These are phyloP conservation scores for Cynodonichthys magdalenae DNA, from an alignment of 2,797 vertebrate genomes.

Conservation along the genomic window DNA sequence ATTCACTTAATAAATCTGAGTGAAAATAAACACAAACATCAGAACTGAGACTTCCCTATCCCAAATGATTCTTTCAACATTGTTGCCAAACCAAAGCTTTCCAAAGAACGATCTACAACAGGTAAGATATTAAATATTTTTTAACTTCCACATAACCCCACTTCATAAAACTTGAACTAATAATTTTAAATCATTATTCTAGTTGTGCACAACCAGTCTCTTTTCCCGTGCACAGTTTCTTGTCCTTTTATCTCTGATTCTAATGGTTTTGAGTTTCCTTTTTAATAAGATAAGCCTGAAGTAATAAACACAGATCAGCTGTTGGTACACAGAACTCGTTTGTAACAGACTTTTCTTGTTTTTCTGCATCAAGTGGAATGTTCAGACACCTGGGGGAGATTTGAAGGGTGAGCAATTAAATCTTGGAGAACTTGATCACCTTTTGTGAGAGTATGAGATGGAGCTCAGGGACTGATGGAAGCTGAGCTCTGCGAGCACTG, in stretches of 20 bases:
- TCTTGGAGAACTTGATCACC: neutral
- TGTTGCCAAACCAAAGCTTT: too few relatives aligned
- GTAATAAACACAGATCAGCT: neutral
- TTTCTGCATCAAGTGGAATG: neutral
- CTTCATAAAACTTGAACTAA: too few relatives aligned
- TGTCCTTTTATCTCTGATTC: neutral
- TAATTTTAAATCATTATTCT: neutral
- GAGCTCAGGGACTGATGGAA: neutral
- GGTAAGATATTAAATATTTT: too few relatives aligned
- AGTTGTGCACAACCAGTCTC: neutral
- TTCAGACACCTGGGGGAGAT: neutral
- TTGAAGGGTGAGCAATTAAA: neutral
- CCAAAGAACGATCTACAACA: too few relatives aligned
- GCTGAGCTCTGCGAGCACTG: neutral
- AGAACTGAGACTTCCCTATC: too few relatives aligned
- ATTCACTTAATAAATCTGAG: too few relatives aligned
- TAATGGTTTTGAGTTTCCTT: neutral
- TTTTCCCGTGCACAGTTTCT: neutral
- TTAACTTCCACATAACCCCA: too few relatives aligned
- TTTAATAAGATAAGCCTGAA: neutral
- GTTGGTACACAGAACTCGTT: neutral
- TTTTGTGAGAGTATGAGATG: neutral
- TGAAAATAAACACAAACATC: too few relatives aligned
- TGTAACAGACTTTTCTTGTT: neutral
- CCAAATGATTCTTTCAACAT: too few relatives aligned